phyloP scores from a whole-genome alignment of 2,888 invertebrate genomes.

The Eristalis tenax region DNA sequence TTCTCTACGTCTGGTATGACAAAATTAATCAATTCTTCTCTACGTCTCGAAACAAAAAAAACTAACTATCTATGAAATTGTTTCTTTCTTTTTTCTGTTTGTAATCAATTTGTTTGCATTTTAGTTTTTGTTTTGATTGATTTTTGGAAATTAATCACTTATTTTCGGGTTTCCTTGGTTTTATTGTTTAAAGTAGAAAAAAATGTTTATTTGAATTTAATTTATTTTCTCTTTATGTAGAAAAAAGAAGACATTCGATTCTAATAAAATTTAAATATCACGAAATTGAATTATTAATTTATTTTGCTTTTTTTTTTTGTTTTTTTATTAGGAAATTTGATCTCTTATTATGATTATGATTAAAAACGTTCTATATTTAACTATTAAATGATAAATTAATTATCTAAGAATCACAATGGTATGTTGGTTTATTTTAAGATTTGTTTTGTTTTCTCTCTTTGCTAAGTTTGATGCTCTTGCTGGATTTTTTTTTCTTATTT shows the following conservation, averaged over 20 bases:
- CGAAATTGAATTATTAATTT: conserved; percentile 50
- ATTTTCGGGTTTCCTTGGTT: conserved; percentile 42
- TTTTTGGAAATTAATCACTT: conserved; percentile 53
- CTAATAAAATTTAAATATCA: conserved; percentile 65
- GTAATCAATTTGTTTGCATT: conserved; percentile 30
- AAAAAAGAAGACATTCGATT: conserved; percentile 70
- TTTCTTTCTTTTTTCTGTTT: neutral
- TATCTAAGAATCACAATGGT: conserved; percentile 81
- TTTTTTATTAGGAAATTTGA: conserved; percentile 74
- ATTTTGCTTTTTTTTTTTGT: conserved; percentile 44
- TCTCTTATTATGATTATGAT: conserved; percentile 42
- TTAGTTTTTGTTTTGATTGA: conserved; percentile 21
- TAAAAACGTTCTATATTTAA: conserved; percentile 57
- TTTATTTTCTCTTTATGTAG: conserved; percentile 65
- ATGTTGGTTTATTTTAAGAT: conserved; percentile 68
- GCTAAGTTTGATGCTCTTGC: conserved; percentile 26
- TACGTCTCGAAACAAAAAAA: conserved; percentile 42
- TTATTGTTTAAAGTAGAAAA: conserved; percentile 46
- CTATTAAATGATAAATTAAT: conserved; percentile 68
- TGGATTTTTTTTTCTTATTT: conserved; percentile 16
- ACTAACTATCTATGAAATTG: conserved; percentile 24
- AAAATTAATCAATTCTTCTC: conserved; percentile 44
- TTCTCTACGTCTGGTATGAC: conserved; percentile 25
- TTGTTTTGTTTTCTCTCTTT: conserved; percentile 17
- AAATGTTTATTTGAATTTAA: conserved; percentile 32